Conservation (phyloP, 2,113 vertebrate genomes). For the Pelodiscus sinensis region DNA sequence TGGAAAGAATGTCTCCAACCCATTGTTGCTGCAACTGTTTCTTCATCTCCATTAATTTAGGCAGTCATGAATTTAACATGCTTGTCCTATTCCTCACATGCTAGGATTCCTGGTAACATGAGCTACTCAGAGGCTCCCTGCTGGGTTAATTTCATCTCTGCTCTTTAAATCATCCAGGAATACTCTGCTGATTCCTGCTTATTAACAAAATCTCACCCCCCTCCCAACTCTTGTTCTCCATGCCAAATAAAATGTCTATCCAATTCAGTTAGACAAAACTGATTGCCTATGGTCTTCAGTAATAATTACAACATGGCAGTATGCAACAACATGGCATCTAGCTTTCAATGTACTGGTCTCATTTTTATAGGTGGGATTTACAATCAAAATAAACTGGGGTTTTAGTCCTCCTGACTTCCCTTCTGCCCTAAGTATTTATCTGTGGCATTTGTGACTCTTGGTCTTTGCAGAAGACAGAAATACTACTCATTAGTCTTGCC, state of each 20-base stretch:
- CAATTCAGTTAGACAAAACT: neutral
- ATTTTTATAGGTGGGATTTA: neutral
- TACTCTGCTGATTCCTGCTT: rapidly evolving
- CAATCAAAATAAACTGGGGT: neutral
- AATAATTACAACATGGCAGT: neutral
- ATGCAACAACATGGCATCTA: neutral
- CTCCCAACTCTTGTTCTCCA: neutral
- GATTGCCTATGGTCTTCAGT: neutral
- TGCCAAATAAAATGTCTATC: neutral
- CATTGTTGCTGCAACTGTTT: neutral
- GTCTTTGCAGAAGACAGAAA: neutral
- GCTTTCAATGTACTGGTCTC: neutral
- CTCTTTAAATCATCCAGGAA: neutral
- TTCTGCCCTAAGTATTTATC: neutral
- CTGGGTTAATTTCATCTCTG: neutral
- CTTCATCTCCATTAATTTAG: neutral
- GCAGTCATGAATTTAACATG: neutral
- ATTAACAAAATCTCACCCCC: rapidly evolving
- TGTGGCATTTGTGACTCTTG: neutral
- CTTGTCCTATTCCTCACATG: neutral
- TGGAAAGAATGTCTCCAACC: neutral
- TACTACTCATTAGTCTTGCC: neutral
- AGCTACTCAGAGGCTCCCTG: neutral
- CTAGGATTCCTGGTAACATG: neutral
- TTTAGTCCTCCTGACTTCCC: neutral